A percentile compares a stretch with the other conserved stretches of the same genome.
These are phyloP conservation scores for Channa striata DNA, from an alignment of 2,797 vertebrate species.

Conservation along the genomic window DNA sequence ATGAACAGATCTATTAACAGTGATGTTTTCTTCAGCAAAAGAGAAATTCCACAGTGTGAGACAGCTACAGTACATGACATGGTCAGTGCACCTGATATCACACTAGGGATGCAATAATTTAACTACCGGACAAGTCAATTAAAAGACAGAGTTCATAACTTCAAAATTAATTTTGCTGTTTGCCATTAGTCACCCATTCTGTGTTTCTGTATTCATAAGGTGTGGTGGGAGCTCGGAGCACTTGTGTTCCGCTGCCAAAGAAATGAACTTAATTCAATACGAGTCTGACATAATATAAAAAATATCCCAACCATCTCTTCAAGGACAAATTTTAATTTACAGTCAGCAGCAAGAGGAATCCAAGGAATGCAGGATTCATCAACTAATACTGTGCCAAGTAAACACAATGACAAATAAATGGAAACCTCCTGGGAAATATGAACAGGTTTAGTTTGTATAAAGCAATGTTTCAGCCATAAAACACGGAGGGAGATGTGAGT, in stretches of 20 bases:
- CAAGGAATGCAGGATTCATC: conserved; percentile 19
- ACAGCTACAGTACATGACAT: conserved; percentile 8
- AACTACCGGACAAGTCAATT: conserved; percentile 38
- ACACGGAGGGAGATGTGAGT: conserved; percentile 9
- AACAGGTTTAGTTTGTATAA: conserved; percentile 31
- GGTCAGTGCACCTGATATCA: conserved; percentile 50
- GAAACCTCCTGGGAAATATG: conserved; percentile 50
- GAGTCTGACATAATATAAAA: conserved; percentile 34
- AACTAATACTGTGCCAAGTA: conserved; percentile 33
- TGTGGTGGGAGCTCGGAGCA: conserved; percentile 15
- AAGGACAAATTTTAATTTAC: conserved; percentile 62
- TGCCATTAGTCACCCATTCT: conserved; percentile 26
- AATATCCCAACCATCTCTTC: conserved; percentile 27
- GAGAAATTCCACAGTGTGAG: conserved; percentile 45
- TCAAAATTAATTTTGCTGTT: conserved; percentile 52
- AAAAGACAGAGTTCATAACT: conserved; percentile 50
- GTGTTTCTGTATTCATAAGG: conserved; percentile 39
- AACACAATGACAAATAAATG: conserved; percentile 55
- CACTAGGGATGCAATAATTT: conserved; percentile 38
- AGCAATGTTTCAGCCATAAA: conserved; percentile 36
- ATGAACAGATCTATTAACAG: conserved; percentile 58
- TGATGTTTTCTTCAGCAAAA: conserved; percentile 41
- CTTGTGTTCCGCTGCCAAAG: conserved; percentile 34
- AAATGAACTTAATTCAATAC: conserved; percentile 54
- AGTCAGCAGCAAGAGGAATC: conserved; percentile 34